phyloP scores from a whole-genome alignment of 1,140 invertebrate species.

The Papilio machaon region DNA sequence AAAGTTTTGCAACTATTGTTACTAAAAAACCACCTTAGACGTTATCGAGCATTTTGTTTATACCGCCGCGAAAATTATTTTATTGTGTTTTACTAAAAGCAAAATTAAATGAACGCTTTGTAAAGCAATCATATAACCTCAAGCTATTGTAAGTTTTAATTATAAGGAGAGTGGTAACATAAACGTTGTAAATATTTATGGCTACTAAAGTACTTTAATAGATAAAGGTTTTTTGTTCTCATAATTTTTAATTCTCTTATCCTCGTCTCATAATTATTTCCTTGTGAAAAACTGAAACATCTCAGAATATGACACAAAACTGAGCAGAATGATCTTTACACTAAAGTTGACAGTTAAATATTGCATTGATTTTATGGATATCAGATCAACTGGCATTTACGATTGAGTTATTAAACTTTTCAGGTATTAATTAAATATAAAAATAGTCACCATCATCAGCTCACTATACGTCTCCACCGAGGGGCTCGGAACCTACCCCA shows the following conservation, averaged over 20 bases:
- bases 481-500: too few relatives aligned
- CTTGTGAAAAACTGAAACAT: too few relatives aligned
- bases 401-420: neutral
- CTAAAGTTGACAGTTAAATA: too few relatives aligned
- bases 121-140: constrained; percentile 75
- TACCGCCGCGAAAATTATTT: constrained; percentile 24
- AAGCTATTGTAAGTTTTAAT: constrained; percentile 75
- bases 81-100: constrained; percentile 70
- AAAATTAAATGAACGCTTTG: constrained; percentile 75
- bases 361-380: neutral
- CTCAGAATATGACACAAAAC: too few relatives aligned
- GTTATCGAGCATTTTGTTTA: neutral
- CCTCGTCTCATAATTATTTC: neutral
- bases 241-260: neutral
- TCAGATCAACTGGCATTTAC: neutral
- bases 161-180: constrained; percentile 34
- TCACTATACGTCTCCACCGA: too few relatives aligned
- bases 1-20: neutral
- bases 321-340: too few relatives aligned
- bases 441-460: too few relatives aligned
- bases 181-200: constrained; percentile 75
- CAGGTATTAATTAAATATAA: too few relatives aligned
- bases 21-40: neutral
- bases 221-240: neutral
- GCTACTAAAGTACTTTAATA: constrained; percentile 61